A percentile compares a stretch with the other conserved stretches of the same genome.
phyloP scores from a whole-genome alignment of 1,140 invertebrate genomes.

The Euborellia annulipes region DNA sequence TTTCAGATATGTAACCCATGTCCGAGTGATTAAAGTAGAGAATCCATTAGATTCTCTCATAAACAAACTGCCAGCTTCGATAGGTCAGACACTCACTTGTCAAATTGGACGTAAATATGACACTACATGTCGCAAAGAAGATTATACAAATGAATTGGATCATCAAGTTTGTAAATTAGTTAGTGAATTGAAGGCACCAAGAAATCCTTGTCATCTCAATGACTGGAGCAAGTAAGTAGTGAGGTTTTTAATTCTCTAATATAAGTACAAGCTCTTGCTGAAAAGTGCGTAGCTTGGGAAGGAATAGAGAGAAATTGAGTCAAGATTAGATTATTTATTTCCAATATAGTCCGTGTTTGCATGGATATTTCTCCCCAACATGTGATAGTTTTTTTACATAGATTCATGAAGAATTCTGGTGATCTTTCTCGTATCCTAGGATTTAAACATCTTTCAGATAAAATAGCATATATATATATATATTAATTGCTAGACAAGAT shows the following conservation, averaged over 20 bases:
- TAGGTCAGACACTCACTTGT: constrained; percentile 43
- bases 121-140: constrained; percentile 30
- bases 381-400: too few relatives aligned
- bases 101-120: constrained; percentile 46
- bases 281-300: too few relatives aligned
- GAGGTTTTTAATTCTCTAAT: too few relatives aligned
- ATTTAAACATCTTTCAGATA: background rate
- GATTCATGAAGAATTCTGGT: too few relatives aligned
- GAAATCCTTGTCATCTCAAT: constrained; percentile 46
- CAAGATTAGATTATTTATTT: too few relatives aligned
- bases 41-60: constrained; percentile 41
- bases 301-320: too few relatives aligned
- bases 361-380: too few relatives aligned
- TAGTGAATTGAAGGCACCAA: constrained; percentile 29
- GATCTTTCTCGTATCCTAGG: constrained; percentile 13
- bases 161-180: constrained; percentile 36
- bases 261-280: too few relatives aligned
- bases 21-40: constrained; percentile 39
- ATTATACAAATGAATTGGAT: constrained; percentile 22
- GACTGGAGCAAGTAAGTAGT: constrained; percentile 42
- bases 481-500: too few relatives aligned
- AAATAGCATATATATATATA: too few relatives aligned
- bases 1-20: constrained; percentile 33
- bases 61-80: constrained; percentile 37
- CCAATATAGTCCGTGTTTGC: too few relatives aligned